These are phyloP conservation scores for Pogonomyrmex barbatus DNA, from an alignment of 1,140 invertebrate species.

Conservation along the genomic window DNA sequence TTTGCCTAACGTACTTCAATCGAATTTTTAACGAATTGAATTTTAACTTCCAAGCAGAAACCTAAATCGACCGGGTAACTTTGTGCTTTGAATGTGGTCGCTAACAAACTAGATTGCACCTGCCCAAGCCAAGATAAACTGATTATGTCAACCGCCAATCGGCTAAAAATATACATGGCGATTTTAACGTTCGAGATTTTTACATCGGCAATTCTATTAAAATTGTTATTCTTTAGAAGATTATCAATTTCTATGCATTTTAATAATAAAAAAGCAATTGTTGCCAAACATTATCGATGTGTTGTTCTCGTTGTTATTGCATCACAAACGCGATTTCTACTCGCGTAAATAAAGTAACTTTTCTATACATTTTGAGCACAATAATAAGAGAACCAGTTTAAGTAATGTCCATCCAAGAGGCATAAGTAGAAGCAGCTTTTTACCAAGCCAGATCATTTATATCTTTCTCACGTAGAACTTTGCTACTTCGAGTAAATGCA, in stretches of 20 bases:
- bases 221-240: neutral
- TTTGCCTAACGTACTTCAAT: conserved; percentile 18
- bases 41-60: conserved; percentile 21
- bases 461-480: conserved; percentile 65
- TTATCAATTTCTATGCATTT: neutral
- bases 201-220: neutral
- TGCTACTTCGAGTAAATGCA: conserved; percentile 11
- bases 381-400: neutral
- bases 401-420: neutral
- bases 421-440: conserved; percentile 14
- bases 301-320: too few species aligned
- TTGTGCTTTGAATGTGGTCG: neutral
- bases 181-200: neutral
- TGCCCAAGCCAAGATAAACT: conserved; percentile 3
- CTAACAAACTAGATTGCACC: conserved; percentile 3
- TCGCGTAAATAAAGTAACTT: neutral
- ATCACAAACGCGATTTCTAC: neutral
- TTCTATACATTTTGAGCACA: neutral
- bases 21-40: conserved; percentile 51
- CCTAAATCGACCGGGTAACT: conserved; percentile 10
- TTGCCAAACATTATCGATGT: neutral
- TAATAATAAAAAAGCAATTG: neutral
- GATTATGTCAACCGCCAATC: neutral
- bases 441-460: conserved; percentile 52
- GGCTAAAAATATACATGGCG: neutral